Evolutionary conservation across 1,140 invertebrate genomes (phyloP), one percentile per base, ranked within the genome.

Genomic region (Hydropsyche tenuis): DNA sequence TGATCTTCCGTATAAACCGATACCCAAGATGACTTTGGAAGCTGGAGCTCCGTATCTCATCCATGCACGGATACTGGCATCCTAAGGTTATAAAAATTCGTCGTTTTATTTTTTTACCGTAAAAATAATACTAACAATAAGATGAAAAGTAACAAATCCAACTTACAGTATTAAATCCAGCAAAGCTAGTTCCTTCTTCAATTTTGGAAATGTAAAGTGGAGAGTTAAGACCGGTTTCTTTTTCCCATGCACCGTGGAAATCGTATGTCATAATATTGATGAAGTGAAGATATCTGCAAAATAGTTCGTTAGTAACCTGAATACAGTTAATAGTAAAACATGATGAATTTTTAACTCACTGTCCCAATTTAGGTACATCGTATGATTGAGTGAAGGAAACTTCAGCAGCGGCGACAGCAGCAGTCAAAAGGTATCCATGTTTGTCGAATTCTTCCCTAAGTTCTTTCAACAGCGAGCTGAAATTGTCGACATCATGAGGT

Each of bases 201-300:
- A 83, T 80, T 5, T 82, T 79, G 27, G 85, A 81, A 22, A 83
- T 73, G 77, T 85, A 87, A 68, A 89, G 80, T 0, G 88, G 88
- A 12, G 89, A 84, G 75, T 88, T 88, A 71, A 87, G 85, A 18
- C 89, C 90, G 4, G 89, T 87, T 0, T 79, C 79, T 0, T 80
- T 81, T 72, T 92, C 89, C 86, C 88, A 90, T 6, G 86, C 81
- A 7, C 88, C 88, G 78, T 92, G 89, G 77, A 89, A 90, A 80
- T 92, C 90, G 79, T 92, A 92, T 6, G 87, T 83, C 88, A 92
- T 90, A 1, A 93, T 75, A 78, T 91, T 91, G 3, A 93, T 85
- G 77, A 89, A 90, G 78, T 93, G 89, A 22, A 91, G 80, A 66
- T 82, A 79, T 43, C 77, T 78, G 27, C 53, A 27, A 14, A 73